Evolutionary conservation across 2,888 invertebrate species (phyloP), one percentile per base, ranked within the genome.

Genomic region (Brenthis daphne): DNA sequence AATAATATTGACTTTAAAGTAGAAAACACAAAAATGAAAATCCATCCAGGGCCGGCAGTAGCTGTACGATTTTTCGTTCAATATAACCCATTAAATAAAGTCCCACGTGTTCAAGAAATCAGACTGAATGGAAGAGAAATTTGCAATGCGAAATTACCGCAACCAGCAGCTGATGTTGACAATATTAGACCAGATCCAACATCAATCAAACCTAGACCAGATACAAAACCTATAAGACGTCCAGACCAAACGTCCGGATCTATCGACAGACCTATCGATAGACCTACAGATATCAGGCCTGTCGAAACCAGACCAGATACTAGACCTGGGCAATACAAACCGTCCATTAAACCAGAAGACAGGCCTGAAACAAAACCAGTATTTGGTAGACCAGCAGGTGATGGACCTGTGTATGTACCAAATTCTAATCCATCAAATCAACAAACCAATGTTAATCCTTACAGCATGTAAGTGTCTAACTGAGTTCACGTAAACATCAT

Each of bases 1-100:
- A 94, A 95, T 80, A 94, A 95, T 80, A 88, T 85, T 37, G 93
- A 94, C 74, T 95, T 93, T 80, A 93, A 94, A 69, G 91, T 95
- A 48, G 93, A 94, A 73, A 94, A 94, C 77, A 89, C 93, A 0
- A 92, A 93, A 57, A 93, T 94, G 86, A 92, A 89, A 73, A 87
- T 95, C 43, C 90, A 91, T 67, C 94, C 94, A 0, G 94, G 94
- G 0, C 93, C 94, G 1, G 93, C 94, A 0, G 85, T 93, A 0
- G 82, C 93, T 0, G 89, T 95, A 12, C 85, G 94, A 3, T 94
- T 95, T 82, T 95, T 94, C 82, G 94, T 95, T 0, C 94, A 94
- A 70, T 95, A 94, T 82, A 93, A 94, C 76, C 84, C 89, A 1
- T 77, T 87, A 1, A 87, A 84, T 58, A 86, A 86, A 29, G 82